Percentiles rank a stretch among this genome's conserved stretches.
These are phyloP conservation scores for Drosophila punjabiensis DNA, from an alignment of 1,140 invertebrate genomes.

Conservation along the genomic window DNA sequence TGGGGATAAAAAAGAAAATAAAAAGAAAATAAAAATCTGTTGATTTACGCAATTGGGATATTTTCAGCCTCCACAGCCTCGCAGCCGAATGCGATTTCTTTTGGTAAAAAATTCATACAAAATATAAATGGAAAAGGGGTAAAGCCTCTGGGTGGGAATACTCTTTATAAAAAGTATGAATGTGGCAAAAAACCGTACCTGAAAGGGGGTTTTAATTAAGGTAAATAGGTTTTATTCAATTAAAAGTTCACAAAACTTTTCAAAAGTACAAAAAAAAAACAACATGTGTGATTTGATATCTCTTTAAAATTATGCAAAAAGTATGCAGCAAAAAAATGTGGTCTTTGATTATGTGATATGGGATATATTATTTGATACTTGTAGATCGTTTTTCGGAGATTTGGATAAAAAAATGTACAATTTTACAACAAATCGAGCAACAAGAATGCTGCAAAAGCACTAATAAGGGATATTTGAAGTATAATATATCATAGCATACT, in stretches of 20 bases:
- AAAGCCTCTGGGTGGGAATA: slow-evolving; percentile 11
- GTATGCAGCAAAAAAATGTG: neutral
- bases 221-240: slow-evolving; percentile 11
- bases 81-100: slow-evolving; percentile 31
- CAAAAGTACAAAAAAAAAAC: neutral
- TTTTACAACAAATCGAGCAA: no score
- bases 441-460: no score
- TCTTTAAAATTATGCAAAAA: neutral
- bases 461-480: no score
- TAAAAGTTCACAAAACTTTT: neutral
- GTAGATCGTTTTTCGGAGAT: no score
- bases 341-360: neutral
- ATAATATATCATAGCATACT: no score
- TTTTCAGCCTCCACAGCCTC: slow-evolving; percentile 23
- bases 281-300: neutral
- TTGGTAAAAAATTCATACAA: slow-evolving; percentile 23
- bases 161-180: slow-evolving; percentile 3
- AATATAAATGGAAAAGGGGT: slow-evolving; percentile 3
- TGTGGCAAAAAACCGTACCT: neutral
- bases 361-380: no score
- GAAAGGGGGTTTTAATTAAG: slow-evolving; percentile 7
- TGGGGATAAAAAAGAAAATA: neutral
- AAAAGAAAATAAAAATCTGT: slow-evolving; percentile 30
- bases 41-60: slow-evolving; percentile 73
- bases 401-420: no score